Conservation (phyloP, 2,113 vertebrate genomes). For the Nothobranchius kuhntae region DNA sequence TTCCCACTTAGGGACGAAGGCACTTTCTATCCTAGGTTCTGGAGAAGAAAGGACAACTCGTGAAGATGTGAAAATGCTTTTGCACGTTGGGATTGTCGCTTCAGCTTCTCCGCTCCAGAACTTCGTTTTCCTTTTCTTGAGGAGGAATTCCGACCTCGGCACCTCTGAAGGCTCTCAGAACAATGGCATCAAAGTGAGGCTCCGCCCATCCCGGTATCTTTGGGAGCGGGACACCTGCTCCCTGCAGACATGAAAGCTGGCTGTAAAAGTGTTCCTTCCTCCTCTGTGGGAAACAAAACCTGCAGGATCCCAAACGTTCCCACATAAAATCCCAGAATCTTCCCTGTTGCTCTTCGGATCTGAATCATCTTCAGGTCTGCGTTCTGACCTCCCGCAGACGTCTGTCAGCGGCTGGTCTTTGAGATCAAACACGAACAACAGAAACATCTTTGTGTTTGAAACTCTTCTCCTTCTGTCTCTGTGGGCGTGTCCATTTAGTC, state of each 20-base stretch:
- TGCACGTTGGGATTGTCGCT: not conserved
- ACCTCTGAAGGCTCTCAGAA: conserved; percentile 8
- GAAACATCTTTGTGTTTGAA: too few relatives aligned
- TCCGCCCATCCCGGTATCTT: not conserved
- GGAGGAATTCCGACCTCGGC: not conserved
- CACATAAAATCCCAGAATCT: not conserved
- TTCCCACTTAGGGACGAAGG: too few relatives aligned
- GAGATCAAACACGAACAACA: too few relatives aligned
- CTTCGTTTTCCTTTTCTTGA: not conserved
- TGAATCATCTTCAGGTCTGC: too few relatives aligned
- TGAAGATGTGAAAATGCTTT: too few relatives aligned
- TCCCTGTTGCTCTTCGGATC: too few relatives aligned
- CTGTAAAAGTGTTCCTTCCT: conserved; percentile 19
- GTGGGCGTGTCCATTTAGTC: too few relatives aligned
- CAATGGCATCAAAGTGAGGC: conserved; percentile 29
- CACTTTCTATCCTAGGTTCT: too few relatives aligned
- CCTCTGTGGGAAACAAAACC: conserved; percentile 1
- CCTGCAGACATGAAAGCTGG: conserved; percentile 4
- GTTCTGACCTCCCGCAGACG: too few relatives aligned
- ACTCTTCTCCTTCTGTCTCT: too few relatives aligned
- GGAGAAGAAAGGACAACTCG: too few relatives aligned
- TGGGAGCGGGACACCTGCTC: not conserved
- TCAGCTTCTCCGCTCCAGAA: not conserved
- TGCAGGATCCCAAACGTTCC: not conserved
- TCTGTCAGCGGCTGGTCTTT: too few relatives aligned